These are phyloP conservation scores for Enteromius argenteus DNA, from an alignment of 2,797 vertebrate species.

Conservation along the genomic window DNA sequence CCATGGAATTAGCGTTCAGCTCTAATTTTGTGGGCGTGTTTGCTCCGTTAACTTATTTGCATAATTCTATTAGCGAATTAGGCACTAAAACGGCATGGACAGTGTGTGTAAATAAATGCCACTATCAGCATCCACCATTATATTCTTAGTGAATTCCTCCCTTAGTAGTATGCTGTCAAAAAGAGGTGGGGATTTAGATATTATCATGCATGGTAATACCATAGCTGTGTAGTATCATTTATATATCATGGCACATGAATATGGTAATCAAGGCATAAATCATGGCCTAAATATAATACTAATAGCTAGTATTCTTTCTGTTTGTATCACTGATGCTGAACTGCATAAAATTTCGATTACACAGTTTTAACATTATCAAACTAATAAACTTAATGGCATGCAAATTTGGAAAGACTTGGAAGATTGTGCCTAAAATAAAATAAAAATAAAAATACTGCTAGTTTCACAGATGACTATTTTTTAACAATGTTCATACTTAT, in stretches of 20 bases:
- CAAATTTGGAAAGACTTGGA: neutral
- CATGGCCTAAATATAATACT: neutral
- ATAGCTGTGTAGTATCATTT: neutral
- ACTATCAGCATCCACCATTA: neutral
- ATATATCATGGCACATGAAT: neutral
- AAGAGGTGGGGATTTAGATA: neutral
- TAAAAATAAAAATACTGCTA: neutral
- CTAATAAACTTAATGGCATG: neutral
- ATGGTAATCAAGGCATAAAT: neutral
- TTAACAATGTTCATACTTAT: neutral
- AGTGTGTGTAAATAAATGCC: neutral
- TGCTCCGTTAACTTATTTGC: neutral
- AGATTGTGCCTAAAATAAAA: neutral
- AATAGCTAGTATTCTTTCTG: neutral
- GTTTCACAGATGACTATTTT: neutral
- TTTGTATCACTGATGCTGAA: neutral
- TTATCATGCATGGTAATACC: neutral
- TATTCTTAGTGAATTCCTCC: neutral
- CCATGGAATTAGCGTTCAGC: neutral
- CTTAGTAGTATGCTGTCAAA: neutral
- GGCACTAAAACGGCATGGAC: neutral
- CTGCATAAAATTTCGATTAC: neutral
- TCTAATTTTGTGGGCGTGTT: neutral
- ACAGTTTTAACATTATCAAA: neutral
- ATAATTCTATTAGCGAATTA: slow-evolving; percentile 11